Conservation (phyloP, 2,113 vertebrate genomes). For the Coreoperca whiteheadi region DNA sequence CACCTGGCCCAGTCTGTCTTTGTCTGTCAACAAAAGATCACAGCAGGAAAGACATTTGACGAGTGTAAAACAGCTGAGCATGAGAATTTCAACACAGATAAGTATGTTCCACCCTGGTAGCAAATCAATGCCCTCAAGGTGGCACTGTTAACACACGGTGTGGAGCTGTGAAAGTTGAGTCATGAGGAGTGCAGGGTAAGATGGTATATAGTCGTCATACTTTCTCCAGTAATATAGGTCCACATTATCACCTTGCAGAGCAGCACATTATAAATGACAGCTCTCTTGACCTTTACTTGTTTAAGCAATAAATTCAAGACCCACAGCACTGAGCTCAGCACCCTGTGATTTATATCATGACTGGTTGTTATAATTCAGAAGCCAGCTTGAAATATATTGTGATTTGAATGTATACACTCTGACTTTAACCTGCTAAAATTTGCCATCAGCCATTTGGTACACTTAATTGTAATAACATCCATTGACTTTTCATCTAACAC, state of each 20-base stretch:
- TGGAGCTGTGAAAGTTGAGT: conserved; percentile 17
- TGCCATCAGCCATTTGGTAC: too few relatives aligned
- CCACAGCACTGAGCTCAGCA: neutral
- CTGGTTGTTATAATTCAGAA: neutral
- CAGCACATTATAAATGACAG: neutral
- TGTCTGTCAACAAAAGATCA: neutral
- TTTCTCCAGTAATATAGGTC: neutral
- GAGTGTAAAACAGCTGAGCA: conserved; percentile 30
- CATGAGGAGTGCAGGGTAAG: conserved; percentile 8
- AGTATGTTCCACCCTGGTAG: conserved; percentile 42
- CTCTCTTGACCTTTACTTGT: neutral
- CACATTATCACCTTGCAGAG: neutral
- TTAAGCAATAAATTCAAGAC: neutral
- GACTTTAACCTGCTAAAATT: neutral
- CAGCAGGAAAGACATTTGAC: neutral
- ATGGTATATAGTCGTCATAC: neutral
- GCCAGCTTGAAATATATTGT: neutral
- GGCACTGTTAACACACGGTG: neutral
- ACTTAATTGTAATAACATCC: too few relatives aligned
- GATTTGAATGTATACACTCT: neutral
- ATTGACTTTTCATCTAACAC: too few relatives aligned
- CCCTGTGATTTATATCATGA: neutral
- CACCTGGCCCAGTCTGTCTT: conserved; percentile 15
- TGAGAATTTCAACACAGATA: conserved; percentile 18
- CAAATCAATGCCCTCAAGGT: conserved; percentile 41